Evolutionary conservation across 2,888 invertebrate species (phyloP), one percentile per base, ranked within the genome.

Genomic region (Leucophenga montana): DNA sequence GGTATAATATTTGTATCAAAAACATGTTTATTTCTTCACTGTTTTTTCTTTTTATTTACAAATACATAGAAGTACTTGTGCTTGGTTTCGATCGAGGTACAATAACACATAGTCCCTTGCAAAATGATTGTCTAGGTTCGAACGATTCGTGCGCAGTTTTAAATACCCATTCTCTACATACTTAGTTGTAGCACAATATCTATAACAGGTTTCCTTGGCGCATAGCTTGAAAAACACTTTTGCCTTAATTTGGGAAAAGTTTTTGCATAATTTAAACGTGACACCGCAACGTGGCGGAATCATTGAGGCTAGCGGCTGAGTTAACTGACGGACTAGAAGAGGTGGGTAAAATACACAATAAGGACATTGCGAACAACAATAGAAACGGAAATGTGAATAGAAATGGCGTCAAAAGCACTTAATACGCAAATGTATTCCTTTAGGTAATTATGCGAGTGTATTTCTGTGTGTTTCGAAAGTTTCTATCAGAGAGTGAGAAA

Each of bases 381-480:
- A 16, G 22, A 18, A 61, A 61, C 44, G 56, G 27, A 56, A 56
- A 56, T 56, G 27, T 18, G 27, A 22, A 61, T 39, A 61, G 44
- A 39, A 61, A 61, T 61, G 61, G 61, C 61, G 61, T 61, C 61
- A 39, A 61, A 61, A 61, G 18, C 39, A 61, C 61, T 61, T 39
- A 61, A 61, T 39, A 61, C 61, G 61, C 39, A 61, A 61, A 61
- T 61, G 13, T 61, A 61, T 39, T 61, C 56, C 13, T 56, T 56
- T 14, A 22, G 8, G 22, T 56, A 18, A 14, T 56, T 22, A 56
- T 27, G 14, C 13, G 22, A 22, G 18, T 56, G 27, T 56, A 14
- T 56, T 14, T 20, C 54, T 56, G 56, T 13, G 56, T 56, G 56
- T 8, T 53, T 53, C n/a, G n/a, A n/a, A n/a, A n/a, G n/a, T n/a